Evolutionary conservation across 2,113 vertebrate genomes (phyloP), one percentile per base, ranked within the genome.

Genomic region (Halcyon malimbica): DNA sequence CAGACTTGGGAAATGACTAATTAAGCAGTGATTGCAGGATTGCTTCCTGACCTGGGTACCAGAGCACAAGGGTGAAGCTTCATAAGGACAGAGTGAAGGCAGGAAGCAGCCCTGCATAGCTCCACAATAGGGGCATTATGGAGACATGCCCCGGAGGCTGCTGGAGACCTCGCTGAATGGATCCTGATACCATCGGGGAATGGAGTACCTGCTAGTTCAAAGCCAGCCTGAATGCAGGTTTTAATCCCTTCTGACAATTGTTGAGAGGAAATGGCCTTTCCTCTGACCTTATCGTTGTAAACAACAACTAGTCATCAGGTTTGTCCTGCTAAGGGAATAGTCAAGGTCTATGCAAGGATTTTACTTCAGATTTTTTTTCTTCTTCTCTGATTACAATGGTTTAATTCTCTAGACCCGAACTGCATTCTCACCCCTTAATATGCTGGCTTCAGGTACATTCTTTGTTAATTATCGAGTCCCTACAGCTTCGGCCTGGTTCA

Each of bases 241-340:
- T 97, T 97, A 97, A 97, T 96, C 96, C 95, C 70, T 95, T 94
- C 96, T 96, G 96, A 97, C 96, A 96, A 94, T 94, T 91, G 96
- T 79, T 95, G 96, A 96, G 96, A 92, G 95, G 96, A 97, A 97
- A 96, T 96, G 93, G 96, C 96, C 95, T 96, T 97, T 97, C 96
- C 95, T 97, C 91, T 97, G 96, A 97, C 96, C 96, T 97, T 97
- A 96, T 89, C 89, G 50, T 96, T 96, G 95, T 96, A 97, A 97
- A 96, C 96, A 96, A 96, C 96, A 96, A 95, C 83, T 80, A 89
- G 89, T 95, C 95, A 96, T 95, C 94, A 83, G 89, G 94, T 85
- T 91, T 83, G 94, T 91, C 95, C 94, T 89, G 93, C 94, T 84
- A n/a, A 54, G 91, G 95, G 87, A 96, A 94, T 93, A 94, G 78